Percentiles rank a stretch among this genome's conserved stretches.
Evolutionary conservation across 35 echinoderm and acorn worm genomes (phyloP).

Genomic region (Patiria miniata): DNA sequence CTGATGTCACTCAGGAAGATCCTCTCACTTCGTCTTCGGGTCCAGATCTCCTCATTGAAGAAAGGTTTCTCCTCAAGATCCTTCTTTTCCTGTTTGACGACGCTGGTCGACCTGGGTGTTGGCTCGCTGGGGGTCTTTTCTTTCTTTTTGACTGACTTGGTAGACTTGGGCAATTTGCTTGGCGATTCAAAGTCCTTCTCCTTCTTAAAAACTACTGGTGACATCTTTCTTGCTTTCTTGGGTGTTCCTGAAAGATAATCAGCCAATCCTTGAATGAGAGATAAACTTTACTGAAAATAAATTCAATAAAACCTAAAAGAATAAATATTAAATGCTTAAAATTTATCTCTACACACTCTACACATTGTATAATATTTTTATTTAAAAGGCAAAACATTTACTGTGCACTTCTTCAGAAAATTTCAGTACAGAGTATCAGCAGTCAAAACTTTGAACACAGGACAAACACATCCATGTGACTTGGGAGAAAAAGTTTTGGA

Average conservation of each 20-base stretch:
- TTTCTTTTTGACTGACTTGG: constrained; percentile 51
- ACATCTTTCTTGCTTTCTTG: constrained; percentile 61
- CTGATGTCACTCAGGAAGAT: constrained; percentile 96
- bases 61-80: constrained; percentile 17
- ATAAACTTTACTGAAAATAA: too few relatives aligned
- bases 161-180: constrained; percentile 30
- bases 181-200: constrained; percentile 34
- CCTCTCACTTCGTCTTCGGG: constrained; percentile 83
- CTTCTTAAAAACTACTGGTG: constrained; percentile 11
- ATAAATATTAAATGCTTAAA: too few relatives aligned
- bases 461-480: too few relatives aligned
- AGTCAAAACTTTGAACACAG: too few relatives aligned
- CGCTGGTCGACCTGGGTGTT: neutral
- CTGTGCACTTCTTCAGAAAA: too few relatives aligned
- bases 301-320: too few relatives aligned
- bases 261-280: too few relatives aligned
- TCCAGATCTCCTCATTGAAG: constrained; percentile 93
- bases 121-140: neutral
- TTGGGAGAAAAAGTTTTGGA: too few relatives aligned
- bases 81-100: neutral
- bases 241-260: neutral
- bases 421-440: too few relatives aligned
- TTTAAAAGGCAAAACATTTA: too few relatives aligned
- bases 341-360: too few relatives aligned
- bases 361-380: too few relatives aligned